These are phyloP conservation scores for Catamblyrhynchus diadema DNA, from an alignment of 2,797 vertebrate species.

Conservation along the genomic window DNA sequence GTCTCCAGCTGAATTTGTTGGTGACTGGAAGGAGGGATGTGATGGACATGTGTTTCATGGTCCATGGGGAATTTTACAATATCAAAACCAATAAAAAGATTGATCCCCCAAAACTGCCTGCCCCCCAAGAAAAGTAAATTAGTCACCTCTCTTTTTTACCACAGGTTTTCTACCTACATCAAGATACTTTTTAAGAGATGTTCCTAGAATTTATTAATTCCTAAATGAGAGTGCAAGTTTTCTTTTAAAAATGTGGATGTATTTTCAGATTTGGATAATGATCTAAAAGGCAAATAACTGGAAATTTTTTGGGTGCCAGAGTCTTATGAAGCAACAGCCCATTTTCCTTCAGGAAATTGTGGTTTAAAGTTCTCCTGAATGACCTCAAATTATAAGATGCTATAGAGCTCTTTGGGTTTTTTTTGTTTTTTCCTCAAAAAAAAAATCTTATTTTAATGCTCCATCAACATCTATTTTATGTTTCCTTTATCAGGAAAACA, in stretches of 20 bases:
- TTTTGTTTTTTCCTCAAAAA: not conserved
- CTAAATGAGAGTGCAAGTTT: not conserved
- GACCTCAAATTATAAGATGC: not conserved
- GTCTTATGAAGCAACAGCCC: not conserved
- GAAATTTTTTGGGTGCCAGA: not conserved
- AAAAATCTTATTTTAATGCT: not conserved
- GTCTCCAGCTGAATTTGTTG: not conserved
- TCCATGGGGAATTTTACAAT: not conserved
- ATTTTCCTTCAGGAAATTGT: not conserved
- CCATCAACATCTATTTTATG: not conserved
- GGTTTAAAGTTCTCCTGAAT: not conserved
- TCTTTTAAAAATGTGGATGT: not conserved
- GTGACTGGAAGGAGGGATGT: not conserved
- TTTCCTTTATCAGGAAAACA: not conserved
- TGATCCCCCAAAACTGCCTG: not conserved
- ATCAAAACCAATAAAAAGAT: not conserved
- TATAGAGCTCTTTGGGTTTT: not conserved
- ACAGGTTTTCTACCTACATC: not conserved
- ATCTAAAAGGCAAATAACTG: not conserved
- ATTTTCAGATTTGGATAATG: not conserved
- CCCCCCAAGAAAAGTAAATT: not conserved
- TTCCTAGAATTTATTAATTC: not conserved
- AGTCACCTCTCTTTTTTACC: not conserved
- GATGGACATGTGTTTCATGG: fast-evolving
- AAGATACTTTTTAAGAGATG: not conserved